phyloP scores from a whole-genome alignment of 2,797 vertebrate genomes.

The Clarias pachynema region DNA sequence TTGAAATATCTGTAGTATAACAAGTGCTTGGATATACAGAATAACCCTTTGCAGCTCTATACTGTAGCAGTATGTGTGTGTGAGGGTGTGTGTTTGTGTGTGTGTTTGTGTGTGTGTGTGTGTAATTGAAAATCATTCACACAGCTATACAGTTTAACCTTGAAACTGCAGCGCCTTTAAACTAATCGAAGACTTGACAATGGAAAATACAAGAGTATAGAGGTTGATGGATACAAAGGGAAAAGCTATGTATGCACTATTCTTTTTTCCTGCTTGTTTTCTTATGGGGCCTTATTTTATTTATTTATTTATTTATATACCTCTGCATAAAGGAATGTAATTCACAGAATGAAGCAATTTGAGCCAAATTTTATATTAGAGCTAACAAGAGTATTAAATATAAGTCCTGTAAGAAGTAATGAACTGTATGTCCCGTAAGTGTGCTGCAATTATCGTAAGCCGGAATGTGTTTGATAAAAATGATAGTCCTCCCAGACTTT shows the following conservation, averaged over 20 bases:
- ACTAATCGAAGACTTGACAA: slow-evolving; percentile 72
- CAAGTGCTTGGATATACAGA: slow-evolving; percentile 28
- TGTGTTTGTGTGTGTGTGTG: slow-evolving; percentile 63
- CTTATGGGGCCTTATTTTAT: not conserved
- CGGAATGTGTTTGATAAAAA: not conserved
- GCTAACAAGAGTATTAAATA: too few species aligned
- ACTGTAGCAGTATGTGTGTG: slow-evolving; percentile 53
- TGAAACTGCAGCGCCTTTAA: slow-evolving; percentile 68
- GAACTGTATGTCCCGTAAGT: not conserved
- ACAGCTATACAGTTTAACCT: slow-evolving; percentile 80
- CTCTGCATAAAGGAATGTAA: not conserved
- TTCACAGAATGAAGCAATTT: not conserved
- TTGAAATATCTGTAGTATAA: slow-evolving; percentile 21
- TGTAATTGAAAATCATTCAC: slow-evolving; percentile 80
- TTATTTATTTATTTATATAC: not conserved
- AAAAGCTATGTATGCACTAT: slow-evolving; percentile 26
- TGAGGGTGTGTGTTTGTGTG: slow-evolving; percentile 63
- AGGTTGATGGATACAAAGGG: not conserved
- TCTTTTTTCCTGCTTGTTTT: slow-evolving; percentile 37
- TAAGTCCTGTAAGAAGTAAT: too few species aligned
- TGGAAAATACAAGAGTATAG: slow-evolving; percentile 56
- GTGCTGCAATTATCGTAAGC: slow-evolving; percentile 5
- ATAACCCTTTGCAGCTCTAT: slow-evolving; percentile 5
- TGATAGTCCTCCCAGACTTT: slow-evolving; percentile 22
- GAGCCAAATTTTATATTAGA: not conserved